Percentiles rank a stretch among this genome's conserved stretches.
Evolutionary conservation across 2,113 vertebrate genomes (phyloP).

Genomic region (Nipponia nippon): DNA sequence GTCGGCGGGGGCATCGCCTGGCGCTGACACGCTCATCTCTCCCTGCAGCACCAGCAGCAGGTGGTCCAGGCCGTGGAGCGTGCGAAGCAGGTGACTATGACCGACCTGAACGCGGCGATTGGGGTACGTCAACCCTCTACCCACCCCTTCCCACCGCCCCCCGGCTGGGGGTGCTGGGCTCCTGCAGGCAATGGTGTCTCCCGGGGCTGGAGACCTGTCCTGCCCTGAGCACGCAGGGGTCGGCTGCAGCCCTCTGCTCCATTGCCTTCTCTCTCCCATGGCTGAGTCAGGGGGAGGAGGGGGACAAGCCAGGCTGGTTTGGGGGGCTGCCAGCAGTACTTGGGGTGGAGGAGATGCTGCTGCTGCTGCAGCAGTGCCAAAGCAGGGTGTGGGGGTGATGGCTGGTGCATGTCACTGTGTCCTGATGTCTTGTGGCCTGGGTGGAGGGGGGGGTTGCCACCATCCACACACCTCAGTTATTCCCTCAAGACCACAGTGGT

Average conservation of each 20-base stretch:
- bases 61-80: slow-evolving; percentile 76
- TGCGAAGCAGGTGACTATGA: slow-evolving; percentile 79
- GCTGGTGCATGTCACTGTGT: fast-evolving
- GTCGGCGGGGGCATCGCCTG: fast-evolving
- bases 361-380: not conserved
- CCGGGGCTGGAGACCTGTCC: not conserved
- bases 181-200: not conserved
- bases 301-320: not conserved
- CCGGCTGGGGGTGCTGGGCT: not conserved
- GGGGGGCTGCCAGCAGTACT: not conserved
- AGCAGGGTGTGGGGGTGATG: not conserved
- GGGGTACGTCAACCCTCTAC: slow-evolving; percentile 68
- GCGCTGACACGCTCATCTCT: not conserved
- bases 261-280: fast-evolving
- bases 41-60: slow-evolving; percentile 79
- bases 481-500: fast-evolving
- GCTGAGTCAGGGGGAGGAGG: not conserved
- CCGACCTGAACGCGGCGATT: slow-evolving; percentile 72
- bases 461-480: not conserved
- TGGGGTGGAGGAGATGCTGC: not conserved
- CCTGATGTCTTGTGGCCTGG: not conserved
- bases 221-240: fast-evolving
- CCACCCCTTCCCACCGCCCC: not conserved
- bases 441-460: not conserved
- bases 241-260: not conserved